Percentiles rank a stretch among this genome's conserved stretches.
These are phyloP conservation scores for Phyllotis vaccarum DNA, from an alignment of 2,797 vertebrate species.

Conservation along the genomic window DNA sequence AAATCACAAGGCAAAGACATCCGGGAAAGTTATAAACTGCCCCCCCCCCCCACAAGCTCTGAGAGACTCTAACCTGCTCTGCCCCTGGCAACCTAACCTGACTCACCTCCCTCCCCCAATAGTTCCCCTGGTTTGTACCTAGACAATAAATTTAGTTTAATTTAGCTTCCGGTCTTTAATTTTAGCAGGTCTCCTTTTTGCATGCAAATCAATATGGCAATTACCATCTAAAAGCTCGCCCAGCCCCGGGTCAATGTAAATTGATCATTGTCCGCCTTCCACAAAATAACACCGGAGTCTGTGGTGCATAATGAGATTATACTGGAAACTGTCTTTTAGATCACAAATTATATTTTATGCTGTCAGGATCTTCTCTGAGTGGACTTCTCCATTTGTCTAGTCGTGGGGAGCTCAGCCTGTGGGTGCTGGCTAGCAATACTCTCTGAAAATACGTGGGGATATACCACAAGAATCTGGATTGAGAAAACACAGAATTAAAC, in stretches of 20 bases:
- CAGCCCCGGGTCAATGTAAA: constrained; percentile 93
- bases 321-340: constrained; percentile 91
- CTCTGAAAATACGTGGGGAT: not conserved
- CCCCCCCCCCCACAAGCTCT: constrained; percentile 9
- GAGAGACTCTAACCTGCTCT: constrained; percentile 65
- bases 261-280: constrained; percentile 93
- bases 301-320: constrained; percentile 93
- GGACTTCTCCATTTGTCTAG: constrained; percentile 86
- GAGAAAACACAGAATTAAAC: not conserved
- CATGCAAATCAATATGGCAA: constrained; percentile 94
- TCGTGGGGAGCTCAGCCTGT: constrained; percentile 69
- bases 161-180: constrained; percentile 92
- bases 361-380: constrained; percentile 88
- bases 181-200: constrained; percentile 90
- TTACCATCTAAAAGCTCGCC: constrained; percentile 93
- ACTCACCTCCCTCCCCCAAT: constrained; percentile 66
- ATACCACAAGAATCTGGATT: not conserved
- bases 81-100: constrained; percentile 56
- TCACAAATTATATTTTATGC: constrained; percentile 92
- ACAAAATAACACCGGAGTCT: constrained; percentile 92
- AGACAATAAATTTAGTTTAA: constrained; percentile 91
- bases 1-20: constrained; percentile 61
- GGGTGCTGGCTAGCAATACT: constrained; percentile 33
- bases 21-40: constrained; percentile 30
- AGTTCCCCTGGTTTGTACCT: constrained; percentile 88